Conservation (phyloP, 2,797 vertebrate genomes). For the Menidia menidia region DNA sequence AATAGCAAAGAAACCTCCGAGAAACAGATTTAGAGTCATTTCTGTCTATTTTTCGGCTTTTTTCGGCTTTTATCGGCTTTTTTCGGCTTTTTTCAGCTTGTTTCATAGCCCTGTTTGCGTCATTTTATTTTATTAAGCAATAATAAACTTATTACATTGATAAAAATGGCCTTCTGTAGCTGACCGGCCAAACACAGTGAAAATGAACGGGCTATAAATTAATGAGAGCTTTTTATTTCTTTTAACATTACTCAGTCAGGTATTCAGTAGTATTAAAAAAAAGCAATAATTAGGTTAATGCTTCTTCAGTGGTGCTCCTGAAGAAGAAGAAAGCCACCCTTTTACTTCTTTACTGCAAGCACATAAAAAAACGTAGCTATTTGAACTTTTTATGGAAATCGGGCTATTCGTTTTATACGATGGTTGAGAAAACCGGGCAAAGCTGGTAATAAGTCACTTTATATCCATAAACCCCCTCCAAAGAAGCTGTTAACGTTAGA, state of each 20-base stretch:
- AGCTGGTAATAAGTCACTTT: background rate
- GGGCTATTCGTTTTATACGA: background rate
- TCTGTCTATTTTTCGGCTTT: background rate
- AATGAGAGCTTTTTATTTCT: no score
- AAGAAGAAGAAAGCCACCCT: no score
- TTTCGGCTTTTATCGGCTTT: no score
- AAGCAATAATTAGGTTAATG: no score
- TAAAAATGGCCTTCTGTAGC: background rate
- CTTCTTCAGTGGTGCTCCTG: no score
- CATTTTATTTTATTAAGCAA: background rate
- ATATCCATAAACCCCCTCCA: background rate
- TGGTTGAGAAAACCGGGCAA: background rate
- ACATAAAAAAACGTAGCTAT: background rate
- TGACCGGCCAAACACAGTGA: no score
- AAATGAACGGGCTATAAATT: no score
- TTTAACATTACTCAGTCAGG: no score
- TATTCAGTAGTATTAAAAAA: no score
- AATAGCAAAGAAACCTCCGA: background rate
- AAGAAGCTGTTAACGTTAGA: background rate
- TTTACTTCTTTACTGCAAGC: background rate
- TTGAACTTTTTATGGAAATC: no score
- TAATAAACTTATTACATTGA: background rate
- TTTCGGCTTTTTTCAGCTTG: background rate
- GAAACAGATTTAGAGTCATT: background rate
- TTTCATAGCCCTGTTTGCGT: background rate